These are phyloP conservation scores for Andrena dorsata DNA, from an alignment of 2,888 invertebrate species.

Conservation along the genomic window DNA sequence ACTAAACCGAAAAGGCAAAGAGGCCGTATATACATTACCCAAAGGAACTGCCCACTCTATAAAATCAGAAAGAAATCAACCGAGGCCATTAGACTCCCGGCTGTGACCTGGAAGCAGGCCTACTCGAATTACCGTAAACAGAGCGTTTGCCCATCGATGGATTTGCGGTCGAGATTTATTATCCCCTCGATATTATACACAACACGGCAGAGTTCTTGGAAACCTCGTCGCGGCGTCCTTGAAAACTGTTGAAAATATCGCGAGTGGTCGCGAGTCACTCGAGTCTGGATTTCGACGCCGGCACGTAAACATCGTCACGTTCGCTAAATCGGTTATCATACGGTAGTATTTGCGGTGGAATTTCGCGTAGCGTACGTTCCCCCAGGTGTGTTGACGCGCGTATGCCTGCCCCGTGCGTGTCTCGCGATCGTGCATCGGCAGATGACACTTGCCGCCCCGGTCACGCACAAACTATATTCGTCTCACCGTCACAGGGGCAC, in stretches of 20 bases:
- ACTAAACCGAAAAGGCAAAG: no score
- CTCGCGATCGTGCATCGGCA: slow-evolving; percentile 72
- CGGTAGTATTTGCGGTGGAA: slow-evolving; percentile 48
- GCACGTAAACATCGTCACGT: slow-evolving; percentile 40
- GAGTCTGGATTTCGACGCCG: slow-evolving; percentile 35
- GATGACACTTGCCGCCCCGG: slow-evolving; percentile 78
- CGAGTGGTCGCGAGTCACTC: neutral
- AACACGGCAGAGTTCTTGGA: neutral
- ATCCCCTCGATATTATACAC: neutral
- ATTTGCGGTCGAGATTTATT: no score
- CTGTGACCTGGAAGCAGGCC: no score
- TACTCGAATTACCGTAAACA: no score
- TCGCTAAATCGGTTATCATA: slow-evolving; percentile 54
- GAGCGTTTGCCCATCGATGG: no score
- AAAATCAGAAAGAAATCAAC: no score
- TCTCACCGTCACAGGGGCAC: slow-evolving; percentile 68
- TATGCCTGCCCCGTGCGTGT: slow-evolving; percentile 27
- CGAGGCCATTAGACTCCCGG: no score
- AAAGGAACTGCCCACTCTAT: no score
- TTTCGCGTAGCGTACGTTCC: slow-evolving; percentile 22
- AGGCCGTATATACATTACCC: no score
- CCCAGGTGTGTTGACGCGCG: slow-evolving; percentile 7
- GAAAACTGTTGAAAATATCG: neutral
- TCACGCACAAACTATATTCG: slow-evolving; percentile 84
- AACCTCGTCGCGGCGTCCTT: neutral